Base-by-base conservation (phyloP, 2,113 vertebrate species). In the Thunnus maccoyii region DNA sequence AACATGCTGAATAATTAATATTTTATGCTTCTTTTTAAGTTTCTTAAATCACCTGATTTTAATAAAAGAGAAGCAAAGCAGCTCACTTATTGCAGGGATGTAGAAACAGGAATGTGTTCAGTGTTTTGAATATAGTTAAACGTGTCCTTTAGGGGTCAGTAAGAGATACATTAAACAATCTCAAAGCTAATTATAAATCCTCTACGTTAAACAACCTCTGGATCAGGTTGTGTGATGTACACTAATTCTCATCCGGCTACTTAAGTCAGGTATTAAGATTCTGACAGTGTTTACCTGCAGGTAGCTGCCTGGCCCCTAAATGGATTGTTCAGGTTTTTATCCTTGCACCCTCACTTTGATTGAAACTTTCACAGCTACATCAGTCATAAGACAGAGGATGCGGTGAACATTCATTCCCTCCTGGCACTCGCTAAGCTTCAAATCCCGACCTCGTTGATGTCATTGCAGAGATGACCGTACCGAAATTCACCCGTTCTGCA, bases 241-340 rank as follows among this genome's bases (percentile, higher is more conserved):
- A 76, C 67, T 76, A 64, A 82, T 87, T 86, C 72, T 61, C 27
- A 15, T 30, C 51, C 30, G 50, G 48, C 73, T 68, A 4, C 50
- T 70, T 72, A 88, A 85, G 64, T 87, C 83, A 6, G 52, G 63
- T 58, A 83, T 90, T 91, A 89, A 76, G 82, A 92, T 92, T 90
- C 88, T 65, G 67, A 56, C 80, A 16, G 67, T 73, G 17, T 81
- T 52, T 65, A 41, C 64, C 56, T 83, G 69, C 74, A 77, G 71
- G 22, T 73, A 47, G 61, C 80, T 63, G 72, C 72, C 67, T 60
- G 51, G n/a, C 51, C 32, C 56, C 73, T 80, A 77, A 83, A 88
- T 83, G 74, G 72, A 85, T 84, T 67, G 63, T 76, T 81, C 36
- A 25, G 36, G 60, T 87, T 86, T 82, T 89, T 78, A 86, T 87